A percentile compares a stretch with the other conserved stretches of the same genome.
These are phyloP conservation scores for Ranitomeya imitator DNA, from an alignment of 2,113 vertebrate genomes.

Conservation along the genomic window DNA sequence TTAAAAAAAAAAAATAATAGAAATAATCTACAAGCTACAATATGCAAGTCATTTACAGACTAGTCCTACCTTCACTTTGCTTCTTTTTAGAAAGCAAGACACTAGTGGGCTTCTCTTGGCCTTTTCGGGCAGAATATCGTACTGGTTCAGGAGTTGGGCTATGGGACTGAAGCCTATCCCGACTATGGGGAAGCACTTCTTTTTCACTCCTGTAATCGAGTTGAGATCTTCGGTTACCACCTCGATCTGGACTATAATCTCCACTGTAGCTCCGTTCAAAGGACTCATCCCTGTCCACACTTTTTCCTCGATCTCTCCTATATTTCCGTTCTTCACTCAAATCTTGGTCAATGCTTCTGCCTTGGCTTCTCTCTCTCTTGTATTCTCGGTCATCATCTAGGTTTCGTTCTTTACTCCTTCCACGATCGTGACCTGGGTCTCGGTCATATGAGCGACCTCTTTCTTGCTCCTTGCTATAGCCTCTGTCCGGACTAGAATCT, in stretches of 20 bases:
- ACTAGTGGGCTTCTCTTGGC: conserved; percentile 77
- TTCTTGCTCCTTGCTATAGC: conserved; percentile 71
- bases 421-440: conserved; percentile 59
- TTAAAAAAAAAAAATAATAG: neutral
- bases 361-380: conserved; percentile 71
- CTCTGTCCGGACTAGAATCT: conserved; percentile 74
- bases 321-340: conserved; percentile 74
- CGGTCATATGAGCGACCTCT: conserved; percentile 66
- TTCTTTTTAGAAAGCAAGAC: conserved; percentile 89
- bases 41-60: neutral
- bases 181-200: conserved; percentile 72
- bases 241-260: conserved; percentile 70
- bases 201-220: conserved; percentile 64
- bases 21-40: neutral
- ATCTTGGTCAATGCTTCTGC: conserved; percentile 75
- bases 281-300: conserved; percentile 71
- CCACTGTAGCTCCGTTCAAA: conserved; percentile 67
- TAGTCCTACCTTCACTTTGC: conserved; percentile 83
- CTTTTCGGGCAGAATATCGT: conserved; percentile 16
- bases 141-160: conserved; percentile 68
- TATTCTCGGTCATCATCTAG: conserved; percentile 63
- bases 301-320: conserved; percentile 73
- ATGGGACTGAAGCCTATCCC: conserved; percentile 74
- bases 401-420: conserved; percentile 38
- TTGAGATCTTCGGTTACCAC: conserved; percentile 65